Conservation (phyloP, 2,888 invertebrate genomes). For the Polydrusus tereticollis region DNA sequence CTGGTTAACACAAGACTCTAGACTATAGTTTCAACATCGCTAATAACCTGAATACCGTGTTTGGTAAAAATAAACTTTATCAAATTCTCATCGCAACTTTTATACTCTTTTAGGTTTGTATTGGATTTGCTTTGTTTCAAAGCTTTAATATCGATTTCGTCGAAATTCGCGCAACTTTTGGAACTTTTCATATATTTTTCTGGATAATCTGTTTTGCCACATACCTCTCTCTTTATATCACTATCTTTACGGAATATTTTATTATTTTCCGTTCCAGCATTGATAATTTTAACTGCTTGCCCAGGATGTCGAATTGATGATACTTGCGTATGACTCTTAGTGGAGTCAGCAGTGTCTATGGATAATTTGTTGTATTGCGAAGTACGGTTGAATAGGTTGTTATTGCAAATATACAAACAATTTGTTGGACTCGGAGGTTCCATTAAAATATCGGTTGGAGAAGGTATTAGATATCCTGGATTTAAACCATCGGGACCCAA, state of each 20-base stretch:
- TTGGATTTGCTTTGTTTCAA: constrained; percentile 54
- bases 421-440: constrained; percentile 68
- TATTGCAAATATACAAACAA: constrained; percentile 66
- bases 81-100: constrained; percentile 67
- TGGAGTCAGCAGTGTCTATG: constrained; percentile 60
- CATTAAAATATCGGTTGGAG: constrained; percentile 69
- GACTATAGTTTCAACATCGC: constrained; percentile 82
- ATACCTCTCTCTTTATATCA: constrained; percentile 56
- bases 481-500: constrained; percentile 52
- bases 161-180: constrained; percentile 64
- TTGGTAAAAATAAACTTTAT: constrained; percentile 82
- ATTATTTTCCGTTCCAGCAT: constrained; percentile 68
- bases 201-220: constrained; percentile 50
- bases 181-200: constrained; percentile 61
- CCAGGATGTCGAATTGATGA: constrained; percentile 72
- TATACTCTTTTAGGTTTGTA: constrained; percentile 67
- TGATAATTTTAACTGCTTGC: constrained; percentile 81
- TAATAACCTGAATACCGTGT: constrained; percentile 84
- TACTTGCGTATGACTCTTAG: constrained; percentile 56
- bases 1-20: constrained; percentile 57
- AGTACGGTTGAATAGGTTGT: constrained; percentile 61
- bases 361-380: constrained; percentile 54
- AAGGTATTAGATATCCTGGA: constrained; percentile 67
- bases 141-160: constrained; percentile 52
- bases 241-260: constrained; percentile 56